Evolutionary conservation across 2,113 vertebrate genomes (phyloP).

Genomic region (Heterocephalus glaber): DNA sequence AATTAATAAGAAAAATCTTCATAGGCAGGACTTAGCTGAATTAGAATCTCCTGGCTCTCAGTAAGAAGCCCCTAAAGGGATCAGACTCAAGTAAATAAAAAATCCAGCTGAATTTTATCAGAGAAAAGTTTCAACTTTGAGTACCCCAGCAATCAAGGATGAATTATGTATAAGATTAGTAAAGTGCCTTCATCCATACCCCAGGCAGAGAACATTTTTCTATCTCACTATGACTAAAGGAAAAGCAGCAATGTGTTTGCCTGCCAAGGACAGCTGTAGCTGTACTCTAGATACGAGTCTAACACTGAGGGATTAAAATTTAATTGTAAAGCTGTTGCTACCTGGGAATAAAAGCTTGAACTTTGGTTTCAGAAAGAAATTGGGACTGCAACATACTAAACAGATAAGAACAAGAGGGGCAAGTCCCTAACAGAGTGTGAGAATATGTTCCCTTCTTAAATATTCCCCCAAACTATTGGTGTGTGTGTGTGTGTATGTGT

Average conservation of each 20-base stretch:
- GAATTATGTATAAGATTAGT: slow-evolving; percentile 81
- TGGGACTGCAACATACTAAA: slow-evolving; percentile 29
- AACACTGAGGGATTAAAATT: slow-evolving; percentile 64
- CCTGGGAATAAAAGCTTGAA: slow-evolving; percentile 65
- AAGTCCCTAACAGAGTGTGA: slow-evolving; percentile 40
- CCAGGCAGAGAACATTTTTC: slow-evolving; percentile 75
- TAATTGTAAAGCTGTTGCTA: slow-evolving; percentile 71
- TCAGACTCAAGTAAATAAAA: slow-evolving; percentile 80
- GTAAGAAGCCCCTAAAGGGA: slow-evolving; percentile 70
- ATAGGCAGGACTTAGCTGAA: slow-evolving; percentile 74
- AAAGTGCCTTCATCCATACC: slow-evolving; percentile 78
- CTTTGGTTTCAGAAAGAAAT: slow-evolving; percentile 58
- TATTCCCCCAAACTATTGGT: slow-evolving; percentile 2
- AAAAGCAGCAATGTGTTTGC: slow-evolving; percentile 71
- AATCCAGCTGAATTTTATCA: slow-evolving; percentile 80
- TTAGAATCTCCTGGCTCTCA: slow-evolving; percentile 73
- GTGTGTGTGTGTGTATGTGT: slow-evolving; percentile 38
- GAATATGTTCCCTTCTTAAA: slow-evolving; percentile 27
- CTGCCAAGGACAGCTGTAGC: slow-evolving; percentile 75
- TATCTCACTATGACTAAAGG: slow-evolving; percentile 59
- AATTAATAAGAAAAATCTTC: slow-evolving; percentile 79
- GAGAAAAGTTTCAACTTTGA: slow-evolving; percentile 76
- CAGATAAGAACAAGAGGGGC: slow-evolving; percentile 54
- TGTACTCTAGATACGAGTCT: slow-evolving; percentile 60
- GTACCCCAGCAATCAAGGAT: slow-evolving; percentile 74